These are phyloP conservation scores for Mnemiopsis leidyi DNA, from an alignment of 37 sponge, comb jelly and placozoan genomes.

Conservation along the genomic window DNA sequence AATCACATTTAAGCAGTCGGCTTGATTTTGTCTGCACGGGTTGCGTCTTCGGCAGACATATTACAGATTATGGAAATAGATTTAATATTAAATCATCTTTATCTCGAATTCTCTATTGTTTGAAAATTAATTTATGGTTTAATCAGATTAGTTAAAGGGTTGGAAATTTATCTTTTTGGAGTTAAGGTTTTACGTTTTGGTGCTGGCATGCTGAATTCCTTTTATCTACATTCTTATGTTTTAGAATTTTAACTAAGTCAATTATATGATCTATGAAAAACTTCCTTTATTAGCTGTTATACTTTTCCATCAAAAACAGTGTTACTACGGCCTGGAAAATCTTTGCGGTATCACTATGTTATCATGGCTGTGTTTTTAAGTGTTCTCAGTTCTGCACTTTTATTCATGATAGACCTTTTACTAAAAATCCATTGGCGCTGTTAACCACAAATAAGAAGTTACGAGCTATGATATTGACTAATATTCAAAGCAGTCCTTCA, in stretches of 20 bases:
- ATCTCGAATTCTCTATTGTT: neutral
- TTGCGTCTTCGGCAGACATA: no score
- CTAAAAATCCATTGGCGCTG: no score
- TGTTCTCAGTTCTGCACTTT: neutral
- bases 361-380: neutral
- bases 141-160: neutral
- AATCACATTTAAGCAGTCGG: no score
- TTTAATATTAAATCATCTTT: no score
- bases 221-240: neutral
- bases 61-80: no score
- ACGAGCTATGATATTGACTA: no score
- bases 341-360: no score
- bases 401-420: neutral
- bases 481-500: no score
- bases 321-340: neutral
- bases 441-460: no score
- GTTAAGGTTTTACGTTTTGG: neutral
- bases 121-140: neutral
- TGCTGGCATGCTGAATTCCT: neutral
- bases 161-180: neutral
- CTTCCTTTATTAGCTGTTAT: neutral
- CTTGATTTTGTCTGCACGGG: no score
- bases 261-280: neutral
- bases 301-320: neutral
- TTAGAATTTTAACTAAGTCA: neutral